These are phyloP conservation scores for Myotis pilosus DNA, from an alignment of 2,797 vertebrate species.

Conservation along the genomic window DNA sequence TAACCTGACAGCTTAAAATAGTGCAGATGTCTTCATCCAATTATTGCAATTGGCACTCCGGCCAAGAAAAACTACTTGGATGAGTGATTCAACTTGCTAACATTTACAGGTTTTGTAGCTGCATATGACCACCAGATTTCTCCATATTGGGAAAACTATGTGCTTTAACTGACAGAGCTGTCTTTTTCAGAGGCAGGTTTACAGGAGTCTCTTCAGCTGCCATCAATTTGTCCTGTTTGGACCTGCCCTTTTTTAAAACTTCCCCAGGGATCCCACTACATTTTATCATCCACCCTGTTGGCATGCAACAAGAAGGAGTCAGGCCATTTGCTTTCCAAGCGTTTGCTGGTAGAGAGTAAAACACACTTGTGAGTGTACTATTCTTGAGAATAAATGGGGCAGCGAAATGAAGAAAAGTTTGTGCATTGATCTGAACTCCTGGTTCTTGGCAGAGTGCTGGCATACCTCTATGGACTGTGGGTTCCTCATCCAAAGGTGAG, in stretches of 20 bases:
- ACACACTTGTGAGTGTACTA: slow-evolving; percentile 61
- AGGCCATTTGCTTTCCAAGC: slow-evolving; percentile 56
- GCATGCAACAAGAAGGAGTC: slow-evolving; percentile 45
- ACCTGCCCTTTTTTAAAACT: slow-evolving; percentile 61
- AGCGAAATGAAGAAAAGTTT: slow-evolving; percentile 52
- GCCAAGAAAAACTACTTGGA: slow-evolving; percentile 77
- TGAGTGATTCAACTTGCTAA: slow-evolving; percentile 76
- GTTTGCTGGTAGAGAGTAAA: slow-evolving; percentile 64
- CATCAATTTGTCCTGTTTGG: slow-evolving; percentile 58
- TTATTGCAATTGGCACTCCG: slow-evolving; percentile 79
- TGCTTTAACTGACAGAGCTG: slow-evolving; percentile 44
- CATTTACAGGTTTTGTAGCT: slow-evolving; percentile 75
- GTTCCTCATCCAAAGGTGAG: not conserved
- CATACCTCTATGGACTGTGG: not conserved
- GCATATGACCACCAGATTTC: slow-evolving; percentile 64
- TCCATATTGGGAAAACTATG: slow-evolving; percentile 66
- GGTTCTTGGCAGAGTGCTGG: not conserved
- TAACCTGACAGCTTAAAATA: slow-evolving; percentile 79
- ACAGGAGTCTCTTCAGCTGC: slow-evolving; percentile 3
- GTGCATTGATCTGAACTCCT: slow-evolving; percentile 12
- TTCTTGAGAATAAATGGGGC: slow-evolving; percentile 54
- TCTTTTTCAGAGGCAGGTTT: slow-evolving; percentile 61
- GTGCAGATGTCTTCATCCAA: slow-evolving; percentile 75
- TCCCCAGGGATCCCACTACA: slow-evolving; percentile 43
- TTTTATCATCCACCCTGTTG: slow-evolving; percentile 31